phyloP scores from a whole-genome alignment of 2,797 vertebrate genomes.

The Pseudomugil tenellus region DNA sequence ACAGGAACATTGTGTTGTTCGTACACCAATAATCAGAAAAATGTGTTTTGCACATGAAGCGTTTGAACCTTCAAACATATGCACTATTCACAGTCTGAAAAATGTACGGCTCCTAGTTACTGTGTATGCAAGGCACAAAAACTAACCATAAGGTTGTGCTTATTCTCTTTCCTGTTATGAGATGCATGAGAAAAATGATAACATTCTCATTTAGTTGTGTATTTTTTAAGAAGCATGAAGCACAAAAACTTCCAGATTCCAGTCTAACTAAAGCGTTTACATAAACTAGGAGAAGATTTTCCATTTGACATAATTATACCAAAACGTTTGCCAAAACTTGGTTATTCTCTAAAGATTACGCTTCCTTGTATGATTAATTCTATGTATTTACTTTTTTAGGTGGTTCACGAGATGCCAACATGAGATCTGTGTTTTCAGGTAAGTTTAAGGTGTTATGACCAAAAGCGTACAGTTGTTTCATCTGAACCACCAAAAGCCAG shows the following conservation, averaged over 20 bases:
- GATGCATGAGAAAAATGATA: neutral
- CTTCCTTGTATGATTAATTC: constrained; percentile 6
- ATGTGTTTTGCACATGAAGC: neutral
- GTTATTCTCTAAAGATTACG: neutral
- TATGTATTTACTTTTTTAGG: constrained; percentile 61
- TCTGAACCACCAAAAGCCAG: constrained; percentile 12
- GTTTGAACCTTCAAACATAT: neutral
- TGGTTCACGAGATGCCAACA: constrained; percentile 77
- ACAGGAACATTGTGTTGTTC: constrained; percentile 7
- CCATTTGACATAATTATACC: neutral
- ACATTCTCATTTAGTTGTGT: neutral
- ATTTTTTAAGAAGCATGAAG: neutral
- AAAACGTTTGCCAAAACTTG: no score
- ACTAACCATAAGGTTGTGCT: neutral
- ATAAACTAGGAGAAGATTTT: no score
- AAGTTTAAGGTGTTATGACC: constrained; percentile 13
- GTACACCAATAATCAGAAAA: neutral
- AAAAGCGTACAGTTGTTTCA: constrained; percentile 4
- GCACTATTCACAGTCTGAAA: neutral
- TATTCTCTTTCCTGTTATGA: neutral
- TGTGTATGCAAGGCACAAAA: neutral
- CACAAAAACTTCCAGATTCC: neutral
- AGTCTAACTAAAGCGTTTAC: neutral
- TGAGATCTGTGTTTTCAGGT: constrained; percentile 88
- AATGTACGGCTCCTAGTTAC: neutral